Evolutionary conservation across 2,113 vertebrate species (phyloP).

Genomic region (Motacilla tschutschensis): DNA sequence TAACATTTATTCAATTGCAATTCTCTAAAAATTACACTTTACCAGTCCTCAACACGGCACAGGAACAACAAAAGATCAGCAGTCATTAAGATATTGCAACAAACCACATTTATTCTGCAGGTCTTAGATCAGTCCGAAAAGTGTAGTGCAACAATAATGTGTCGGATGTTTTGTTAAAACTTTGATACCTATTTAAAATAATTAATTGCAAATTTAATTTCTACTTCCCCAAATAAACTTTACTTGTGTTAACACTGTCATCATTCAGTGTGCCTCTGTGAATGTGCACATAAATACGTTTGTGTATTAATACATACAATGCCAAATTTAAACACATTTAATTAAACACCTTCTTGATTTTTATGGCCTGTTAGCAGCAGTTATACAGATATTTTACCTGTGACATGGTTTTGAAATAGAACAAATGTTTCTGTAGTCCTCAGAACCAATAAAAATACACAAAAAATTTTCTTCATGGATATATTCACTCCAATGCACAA

Average conservation of each 20-base stretch:
- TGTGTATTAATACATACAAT: not conserved
- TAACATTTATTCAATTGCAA: not conserved
- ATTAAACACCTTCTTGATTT: not conserved
- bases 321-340: not conserved
- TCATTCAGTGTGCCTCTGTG: not conserved
- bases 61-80: not conserved
- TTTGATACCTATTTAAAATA: not conserved
- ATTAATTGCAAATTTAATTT: not conserved
- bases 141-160: not conserved
- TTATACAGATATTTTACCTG: not conserved
- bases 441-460: not conserved
- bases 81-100: not conserved
- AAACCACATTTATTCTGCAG: constrained; percentile 15
- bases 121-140: not conserved
- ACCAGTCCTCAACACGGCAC: not conserved
- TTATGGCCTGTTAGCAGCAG: not conserved
- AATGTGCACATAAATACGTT: not conserved
- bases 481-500: constrained; percentile 19
- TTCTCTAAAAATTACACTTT: not conserved
- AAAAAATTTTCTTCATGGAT: not conserved
- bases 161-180: not conserved
- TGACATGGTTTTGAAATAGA: not conserved
- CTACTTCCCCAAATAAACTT: not conserved
- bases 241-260: not conserved
- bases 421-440: not conserved